Conservation (phyloP, 2,888 invertebrate genomes). For the Eilema sororculum region DNA sequence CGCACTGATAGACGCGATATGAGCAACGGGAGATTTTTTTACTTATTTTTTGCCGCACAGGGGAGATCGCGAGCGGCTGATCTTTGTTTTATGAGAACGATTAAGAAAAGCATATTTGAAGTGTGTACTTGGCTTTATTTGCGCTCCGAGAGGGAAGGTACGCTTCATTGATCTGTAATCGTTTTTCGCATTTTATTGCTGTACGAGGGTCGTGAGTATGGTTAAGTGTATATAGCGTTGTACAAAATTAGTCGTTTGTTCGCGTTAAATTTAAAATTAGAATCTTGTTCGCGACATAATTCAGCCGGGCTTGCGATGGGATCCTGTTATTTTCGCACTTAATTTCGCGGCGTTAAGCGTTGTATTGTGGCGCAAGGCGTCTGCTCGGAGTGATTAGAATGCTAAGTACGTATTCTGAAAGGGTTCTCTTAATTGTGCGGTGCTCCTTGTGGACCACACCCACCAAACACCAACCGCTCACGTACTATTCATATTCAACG, state of each 20-base stretch:
- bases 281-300: conserved; percentile 71
- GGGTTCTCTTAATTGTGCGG: conserved; percentile 81
- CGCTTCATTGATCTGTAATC: conserved; percentile 87
- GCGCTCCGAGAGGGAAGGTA: conserved; percentile 82
- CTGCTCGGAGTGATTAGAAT: conserved; percentile 81
- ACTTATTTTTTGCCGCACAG: conserved; percentile 70
- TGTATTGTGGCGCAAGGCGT: conserved; percentile 75
- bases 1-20: conserved; percentile 78
- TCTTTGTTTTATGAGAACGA: conserved; percentile 88
- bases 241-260: conserved; percentile 66
- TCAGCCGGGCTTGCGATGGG: conserved; percentile 59
- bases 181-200: conserved; percentile 85
- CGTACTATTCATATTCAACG: conserved; percentile 39
- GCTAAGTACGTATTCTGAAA: conserved; percentile 76
- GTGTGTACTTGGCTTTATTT: conserved; percentile 86
- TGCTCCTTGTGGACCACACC: conserved; percentile 69
- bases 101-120: conserved; percentile 88
- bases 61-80: conserved; percentile 81
- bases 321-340: conserved; percentile 80
- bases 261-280: conserved; percentile 63
- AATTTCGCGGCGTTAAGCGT: conserved; percentile 78
- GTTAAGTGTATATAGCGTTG: conserved; percentile 63
- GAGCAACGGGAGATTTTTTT: conserved; percentile 80
- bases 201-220: conserved; percentile 76
- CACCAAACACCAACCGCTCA: conserved; percentile 55